Conservation (phyloP, 2,888 invertebrate species). For the Plusia festucae region DNA sequence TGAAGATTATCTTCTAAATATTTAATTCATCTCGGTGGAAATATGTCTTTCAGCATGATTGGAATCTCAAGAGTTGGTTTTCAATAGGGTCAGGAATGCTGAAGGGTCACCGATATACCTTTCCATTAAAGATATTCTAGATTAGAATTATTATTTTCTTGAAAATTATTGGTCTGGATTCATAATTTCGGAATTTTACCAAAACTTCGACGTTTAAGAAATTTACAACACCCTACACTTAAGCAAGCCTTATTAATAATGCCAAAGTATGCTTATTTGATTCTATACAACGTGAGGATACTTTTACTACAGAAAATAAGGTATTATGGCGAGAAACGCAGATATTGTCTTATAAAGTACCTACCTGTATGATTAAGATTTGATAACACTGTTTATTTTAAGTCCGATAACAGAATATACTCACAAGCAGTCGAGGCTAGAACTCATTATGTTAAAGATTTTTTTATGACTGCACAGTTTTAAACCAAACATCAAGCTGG, state of each 20-base stretch:
- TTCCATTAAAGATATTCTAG: neutral
- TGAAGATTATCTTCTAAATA: conserved; percentile 10
- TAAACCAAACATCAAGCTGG: conserved; percentile 49
- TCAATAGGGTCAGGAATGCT: conserved; percentile 67
- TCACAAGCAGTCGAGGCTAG: neutral
- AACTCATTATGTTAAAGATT: neutral
- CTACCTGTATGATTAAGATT: too few relatives aligned
- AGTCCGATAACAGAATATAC: too few relatives aligned
- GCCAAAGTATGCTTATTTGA: too few relatives aligned
- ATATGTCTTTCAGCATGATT: conserved; percentile 57
- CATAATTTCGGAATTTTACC: neutral
- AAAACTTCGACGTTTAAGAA: too few relatives aligned
- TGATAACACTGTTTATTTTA: neutral
- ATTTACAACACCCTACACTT: too few relatives aligned
- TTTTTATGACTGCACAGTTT: conserved; percentile 35
- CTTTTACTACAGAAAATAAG: neutral
- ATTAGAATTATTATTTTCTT: neutral
- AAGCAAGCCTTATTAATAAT: too few relatives aligned
- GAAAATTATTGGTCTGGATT: neutral
- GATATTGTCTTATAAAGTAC: too few relatives aligned
- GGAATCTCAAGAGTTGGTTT: conserved; percentile 71
- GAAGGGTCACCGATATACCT: conserved; percentile 60
- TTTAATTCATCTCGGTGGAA: conserved; percentile 11
- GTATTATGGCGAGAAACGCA: neutral
- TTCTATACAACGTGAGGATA: too few relatives aligned